Percentiles rank a stretch among this genome's conserved stretches.
These are phyloP conservation scores for Globodera ellingtonae DNA, from an alignment of 1,140 invertebrate species.

Conservation along the genomic window DNA sequence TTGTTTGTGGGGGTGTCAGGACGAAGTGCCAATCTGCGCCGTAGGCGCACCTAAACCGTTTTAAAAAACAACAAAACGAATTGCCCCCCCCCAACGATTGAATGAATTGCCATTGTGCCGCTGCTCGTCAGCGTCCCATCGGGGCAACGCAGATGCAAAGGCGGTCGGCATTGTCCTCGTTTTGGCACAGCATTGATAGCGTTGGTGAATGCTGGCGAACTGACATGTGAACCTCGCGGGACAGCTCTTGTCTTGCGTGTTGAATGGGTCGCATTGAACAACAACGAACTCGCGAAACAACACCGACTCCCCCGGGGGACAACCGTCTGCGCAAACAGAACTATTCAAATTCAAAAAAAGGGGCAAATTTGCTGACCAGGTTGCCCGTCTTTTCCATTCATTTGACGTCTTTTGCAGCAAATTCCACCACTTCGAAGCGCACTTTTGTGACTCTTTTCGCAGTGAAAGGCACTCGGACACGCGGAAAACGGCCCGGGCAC, in stretches of 20 bases:
- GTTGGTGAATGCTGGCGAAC: conserved; percentile 54
- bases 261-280: conserved; percentile 60
- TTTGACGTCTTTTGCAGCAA: conserved; percentile 57
- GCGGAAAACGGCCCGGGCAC: conserved; percentile 57
- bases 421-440: conserved; percentile 40
- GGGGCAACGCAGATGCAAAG: background rate
- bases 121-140: background rate
- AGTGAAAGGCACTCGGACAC: conserved; percentile 53
- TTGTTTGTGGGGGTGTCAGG: too few relatives aligned
- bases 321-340: conserved; percentile 42
- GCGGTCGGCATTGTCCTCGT: conserved; percentile 8
- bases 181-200: conserved; percentile 62
- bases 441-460: conserved; percentile 40
- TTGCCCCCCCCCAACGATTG: background rate
- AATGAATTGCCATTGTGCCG: background rate
- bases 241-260: conserved; percentile 50
- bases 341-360: too few relatives aligned
- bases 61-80: background rate
- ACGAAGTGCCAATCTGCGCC: too few relatives aligned
- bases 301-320: conserved; percentile 54
- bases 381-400: conserved; percentile 17
- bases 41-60: background rate
- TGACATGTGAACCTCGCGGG: conserved; percentile 54
- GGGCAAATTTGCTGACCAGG: too few relatives aligned
- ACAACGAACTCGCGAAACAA: conserved; percentile 52